Conservation (phyloP, 2,888 invertebrate genomes). For the Agrochola lychnidis region DNA sequence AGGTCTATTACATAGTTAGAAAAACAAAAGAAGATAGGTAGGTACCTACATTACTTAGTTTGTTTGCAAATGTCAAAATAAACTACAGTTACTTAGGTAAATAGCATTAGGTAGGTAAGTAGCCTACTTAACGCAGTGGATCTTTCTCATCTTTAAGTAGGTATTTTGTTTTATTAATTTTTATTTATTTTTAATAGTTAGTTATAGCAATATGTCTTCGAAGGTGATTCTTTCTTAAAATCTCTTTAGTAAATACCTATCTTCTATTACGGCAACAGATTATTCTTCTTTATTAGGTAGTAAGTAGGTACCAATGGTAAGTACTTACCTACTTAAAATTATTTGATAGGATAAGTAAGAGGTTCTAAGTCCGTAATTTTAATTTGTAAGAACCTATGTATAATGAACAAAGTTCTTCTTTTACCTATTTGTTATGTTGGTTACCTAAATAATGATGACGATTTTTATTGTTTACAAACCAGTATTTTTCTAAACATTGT, state of each 20-base stretch:
- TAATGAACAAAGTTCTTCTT: background rate
- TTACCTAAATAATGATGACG: background rate
- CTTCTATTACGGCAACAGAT: too few relatives aligned
- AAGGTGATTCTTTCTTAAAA: too few relatives aligned
- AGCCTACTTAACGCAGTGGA: too few relatives aligned
- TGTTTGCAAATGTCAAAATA: background rate
- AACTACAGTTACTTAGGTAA: too few relatives aligned
- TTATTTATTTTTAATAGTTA: too few relatives aligned
- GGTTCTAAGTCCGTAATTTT: background rate
- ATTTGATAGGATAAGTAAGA: background rate
- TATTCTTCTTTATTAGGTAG: background rate
- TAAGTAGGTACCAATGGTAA: background rate
- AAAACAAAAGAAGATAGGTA: background rate
- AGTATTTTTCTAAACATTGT: background rate
- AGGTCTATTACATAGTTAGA: background rate
- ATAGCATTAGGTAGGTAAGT: too few relatives aligned
- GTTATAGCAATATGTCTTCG: too few relatives aligned
- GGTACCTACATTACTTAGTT: background rate
- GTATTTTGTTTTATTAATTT: too few relatives aligned
- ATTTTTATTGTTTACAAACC: background rate
- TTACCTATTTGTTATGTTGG: background rate
- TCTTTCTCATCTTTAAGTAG: too few relatives aligned
- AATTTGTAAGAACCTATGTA: background rate
- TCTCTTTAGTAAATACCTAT: too few relatives aligned
- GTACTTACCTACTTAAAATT: background rate